Conservation (phyloP, 2,797 vertebrate species). For the Malacoraja senta region DNA sequence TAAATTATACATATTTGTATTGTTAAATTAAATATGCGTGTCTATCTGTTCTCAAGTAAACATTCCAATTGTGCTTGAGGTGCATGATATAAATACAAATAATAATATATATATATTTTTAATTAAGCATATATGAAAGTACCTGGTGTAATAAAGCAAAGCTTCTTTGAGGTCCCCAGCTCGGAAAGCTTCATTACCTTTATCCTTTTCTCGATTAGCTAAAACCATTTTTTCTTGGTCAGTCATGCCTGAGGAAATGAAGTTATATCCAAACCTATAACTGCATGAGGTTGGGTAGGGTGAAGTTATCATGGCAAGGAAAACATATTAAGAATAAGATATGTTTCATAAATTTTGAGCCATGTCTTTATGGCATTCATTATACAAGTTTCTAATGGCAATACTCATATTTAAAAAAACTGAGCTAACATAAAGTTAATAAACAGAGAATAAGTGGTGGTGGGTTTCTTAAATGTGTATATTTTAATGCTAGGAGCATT, state of each 20-base stretch:
- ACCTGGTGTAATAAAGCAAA: conserved; percentile 78
- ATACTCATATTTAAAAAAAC: not conserved
- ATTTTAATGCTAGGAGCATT: too few species aligned
- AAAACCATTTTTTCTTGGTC: conserved; percentile 65
- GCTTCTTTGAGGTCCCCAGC: conserved; percentile 77
- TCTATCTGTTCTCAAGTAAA: not conserved
- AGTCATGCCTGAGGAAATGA: conserved; percentile 61
- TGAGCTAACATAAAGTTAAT: not conserved
- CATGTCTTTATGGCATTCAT: not conserved
- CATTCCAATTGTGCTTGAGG: not conserved
- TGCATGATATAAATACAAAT: not conserved
- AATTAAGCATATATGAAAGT: conserved; percentile 42
- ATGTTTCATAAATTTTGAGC: not conserved
- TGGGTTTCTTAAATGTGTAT: too few species aligned
- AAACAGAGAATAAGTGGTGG: too few species aligned
- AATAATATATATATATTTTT: not conserved
- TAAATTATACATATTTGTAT: too few species aligned
- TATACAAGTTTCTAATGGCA: not conserved
- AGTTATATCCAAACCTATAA: conserved; percentile 37
- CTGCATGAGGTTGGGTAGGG: not conserved
- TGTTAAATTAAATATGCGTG: too few species aligned
- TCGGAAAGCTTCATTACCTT: conserved; percentile 87
- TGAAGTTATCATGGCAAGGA: not conserved
- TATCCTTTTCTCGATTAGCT: conserved; percentile 76
- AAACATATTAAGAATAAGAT: not conserved